Evolutionary conservation across 2,113 vertebrate species (phyloP).

Genomic region (Thymallus thymallus): DNA sequence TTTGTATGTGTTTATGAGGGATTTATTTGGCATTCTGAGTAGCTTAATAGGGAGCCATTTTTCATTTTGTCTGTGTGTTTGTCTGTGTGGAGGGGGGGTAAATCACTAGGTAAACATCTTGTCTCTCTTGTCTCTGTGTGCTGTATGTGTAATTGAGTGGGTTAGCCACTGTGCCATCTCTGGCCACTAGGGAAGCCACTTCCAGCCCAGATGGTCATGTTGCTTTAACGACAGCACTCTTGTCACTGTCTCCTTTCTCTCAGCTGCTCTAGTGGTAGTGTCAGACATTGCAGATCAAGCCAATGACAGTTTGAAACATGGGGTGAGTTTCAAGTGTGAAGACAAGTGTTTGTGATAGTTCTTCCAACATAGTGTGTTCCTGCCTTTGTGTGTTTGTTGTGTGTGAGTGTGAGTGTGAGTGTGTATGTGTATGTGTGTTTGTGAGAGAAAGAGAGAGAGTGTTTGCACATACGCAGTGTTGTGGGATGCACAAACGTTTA

Average conservation of each 20-base stretch:
- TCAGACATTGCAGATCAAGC: constrained; percentile 85
- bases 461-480: constrained; percentile 2
- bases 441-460: constrained; percentile 17
- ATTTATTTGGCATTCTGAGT: too few relatives aligned
- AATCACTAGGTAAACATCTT: too few relatives aligned
- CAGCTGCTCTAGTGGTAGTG: constrained; percentile 82
- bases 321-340: constrained; percentile 77
- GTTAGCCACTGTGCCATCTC: too few relatives aligned
- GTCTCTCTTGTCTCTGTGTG: too few relatives aligned
- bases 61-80: too few relatives aligned
- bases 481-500: too few relatives aligned
- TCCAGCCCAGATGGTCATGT: too few relatives aligned
- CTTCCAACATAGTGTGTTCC: background rate
- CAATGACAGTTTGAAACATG: constrained; percentile 85
- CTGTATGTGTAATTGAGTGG: too few relatives aligned
- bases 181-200: too few relatives aligned
- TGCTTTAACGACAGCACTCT: constrained; percentile 6
- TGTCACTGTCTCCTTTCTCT: background rate
- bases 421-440: constrained; percentile 4
- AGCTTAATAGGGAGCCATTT: too few relatives aligned
- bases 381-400: background rate
- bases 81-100: too few relatives aligned
- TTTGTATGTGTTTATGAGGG: too few relatives aligned
- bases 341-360: background rate
- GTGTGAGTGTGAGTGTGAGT: background rate